These are phyloP conservation scores for Andricus curvator DNA, from an alignment of 2,888 invertebrate genomes.

Conservation along the genomic window DNA sequence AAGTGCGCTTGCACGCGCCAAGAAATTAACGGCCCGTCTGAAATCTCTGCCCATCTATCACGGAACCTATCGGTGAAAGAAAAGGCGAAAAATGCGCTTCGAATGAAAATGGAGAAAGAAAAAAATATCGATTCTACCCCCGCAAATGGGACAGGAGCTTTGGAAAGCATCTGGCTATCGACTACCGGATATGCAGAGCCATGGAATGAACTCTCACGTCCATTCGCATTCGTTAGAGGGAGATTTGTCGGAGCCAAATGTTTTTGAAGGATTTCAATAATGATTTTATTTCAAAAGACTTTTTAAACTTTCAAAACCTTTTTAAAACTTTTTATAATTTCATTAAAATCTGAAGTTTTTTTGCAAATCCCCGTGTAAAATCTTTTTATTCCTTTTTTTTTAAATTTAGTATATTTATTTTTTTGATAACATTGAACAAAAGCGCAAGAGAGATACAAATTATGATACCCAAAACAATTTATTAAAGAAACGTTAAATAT, in stretches of 20 bases:
- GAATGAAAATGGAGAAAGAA: constrained; percentile 16
- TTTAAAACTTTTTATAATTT: too few relatives aligned
- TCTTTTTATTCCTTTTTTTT: too few relatives aligned
- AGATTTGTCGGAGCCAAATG: not conserved
- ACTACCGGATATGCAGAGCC: not conserved
- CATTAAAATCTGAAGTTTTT: too few relatives aligned
- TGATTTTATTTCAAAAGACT: not conserved
- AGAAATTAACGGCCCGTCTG: constrained; percentile 14
- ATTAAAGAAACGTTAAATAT: too few relatives aligned
- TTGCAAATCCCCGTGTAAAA: too few relatives aligned
- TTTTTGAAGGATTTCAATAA: not conserved
- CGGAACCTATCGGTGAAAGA: constrained; percentile 5
- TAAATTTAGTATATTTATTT: too few relatives aligned
- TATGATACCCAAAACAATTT: too few relatives aligned
- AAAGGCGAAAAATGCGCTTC: not conserved
- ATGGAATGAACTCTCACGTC: constrained; percentile 31
- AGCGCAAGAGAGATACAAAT: too few relatives aligned
- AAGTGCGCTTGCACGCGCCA: constrained; percentile 2
- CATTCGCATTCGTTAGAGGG: not conserved
- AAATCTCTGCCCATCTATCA: constrained; percentile 28
- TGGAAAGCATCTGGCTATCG: constrained; percentile 22
- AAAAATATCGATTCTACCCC: constrained; percentile 11
- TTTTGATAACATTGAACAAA: too few relatives aligned
- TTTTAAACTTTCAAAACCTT: too few relatives aligned
- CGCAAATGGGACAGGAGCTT: not conserved